These are phyloP conservation scores for Eublepharis macularius DNA, from an alignment of 2,113 vertebrate species.

Conservation along the genomic window DNA sequence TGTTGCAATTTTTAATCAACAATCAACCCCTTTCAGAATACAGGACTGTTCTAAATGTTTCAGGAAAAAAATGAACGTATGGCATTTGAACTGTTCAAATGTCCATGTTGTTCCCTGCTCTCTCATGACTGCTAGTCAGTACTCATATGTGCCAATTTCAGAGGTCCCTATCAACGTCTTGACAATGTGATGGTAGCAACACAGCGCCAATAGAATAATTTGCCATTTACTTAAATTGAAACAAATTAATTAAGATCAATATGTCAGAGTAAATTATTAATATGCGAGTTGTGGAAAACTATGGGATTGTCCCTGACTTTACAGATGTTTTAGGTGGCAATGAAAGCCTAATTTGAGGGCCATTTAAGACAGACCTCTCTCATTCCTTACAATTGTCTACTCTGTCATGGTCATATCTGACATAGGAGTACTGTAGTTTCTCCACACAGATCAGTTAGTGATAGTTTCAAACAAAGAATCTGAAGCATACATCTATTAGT, in stretches of 20 bases:
- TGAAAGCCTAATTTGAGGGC: not conserved
- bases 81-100: not conserved
- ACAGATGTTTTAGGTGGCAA: not conserved
- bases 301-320: not conserved
- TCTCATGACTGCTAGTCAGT: not conserved
- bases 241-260: not conserved
- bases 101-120: not conserved
- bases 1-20: not conserved
- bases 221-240: not conserved
- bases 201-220: not conserved
- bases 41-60: not conserved
- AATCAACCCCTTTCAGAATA: not conserved
- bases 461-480: not conserved
- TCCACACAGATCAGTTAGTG: not conserved
- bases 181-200: not conserved
- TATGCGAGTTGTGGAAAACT: not conserved
- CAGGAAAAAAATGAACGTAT: not conserved
- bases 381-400: not conserved
- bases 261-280: constrained; percentile 6
- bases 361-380: not conserved
- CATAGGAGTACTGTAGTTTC: not conserved
- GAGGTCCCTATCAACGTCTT: not conserved
- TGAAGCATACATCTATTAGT: not conserved
- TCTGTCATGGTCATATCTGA: too few species aligned
- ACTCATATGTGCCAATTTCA: not conserved